A percentile compares a stretch with the other conserved stretches of the same genome.
phyloP scores from a whole-genome alignment of 2,888 invertebrate genomes.

The Andrena chrysosceles region DNA sequence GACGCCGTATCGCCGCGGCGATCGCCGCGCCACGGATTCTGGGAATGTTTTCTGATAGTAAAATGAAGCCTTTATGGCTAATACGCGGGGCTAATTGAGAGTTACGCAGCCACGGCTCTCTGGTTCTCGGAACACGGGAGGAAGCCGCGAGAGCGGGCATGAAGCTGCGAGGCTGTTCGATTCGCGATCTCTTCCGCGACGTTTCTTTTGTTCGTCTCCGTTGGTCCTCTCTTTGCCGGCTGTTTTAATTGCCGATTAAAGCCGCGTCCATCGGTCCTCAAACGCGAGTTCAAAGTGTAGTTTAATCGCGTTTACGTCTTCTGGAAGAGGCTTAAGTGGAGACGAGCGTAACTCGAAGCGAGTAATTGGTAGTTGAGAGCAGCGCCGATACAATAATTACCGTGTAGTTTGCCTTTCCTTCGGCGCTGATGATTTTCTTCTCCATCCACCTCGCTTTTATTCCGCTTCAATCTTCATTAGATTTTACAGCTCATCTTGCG shows the following conservation, averaged over 20 bases:
- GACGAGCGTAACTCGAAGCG: neutral
- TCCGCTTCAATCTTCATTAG: too few relatives aligned
- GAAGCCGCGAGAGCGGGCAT: constrained; percentile 45
- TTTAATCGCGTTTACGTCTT: constrained; percentile 19
- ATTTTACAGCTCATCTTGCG: too few relatives aligned
- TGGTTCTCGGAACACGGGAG: constrained; percentile 32
- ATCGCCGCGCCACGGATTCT: constrained; percentile 42
- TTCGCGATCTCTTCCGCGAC: neutral
- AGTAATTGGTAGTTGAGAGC: constrained; percentile 13
- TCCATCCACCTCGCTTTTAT: too few relatives aligned
- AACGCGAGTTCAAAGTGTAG: neutral
- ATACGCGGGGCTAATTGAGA: constrained; percentile 27
- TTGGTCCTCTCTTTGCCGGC: too few relatives aligned
- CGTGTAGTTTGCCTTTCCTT: constrained; percentile 6
- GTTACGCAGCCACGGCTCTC: neutral
- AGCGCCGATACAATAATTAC: constrained; percentile 15
- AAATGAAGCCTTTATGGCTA: constrained; percentile 57
- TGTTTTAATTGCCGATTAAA: neutral
- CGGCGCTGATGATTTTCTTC: neutral
- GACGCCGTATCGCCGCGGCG: constrained; percentile 9
- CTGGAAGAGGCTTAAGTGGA: neutral
- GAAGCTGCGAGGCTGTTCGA: constrained; percentile 5
- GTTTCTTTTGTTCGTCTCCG: neutral
- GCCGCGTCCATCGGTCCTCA: neutral
- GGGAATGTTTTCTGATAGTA: constrained; percentile 51